Evolutionary conservation across 2,888 invertebrate genomes (phyloP).

Genomic region (Rhimphoctona megacephalus): DNA sequence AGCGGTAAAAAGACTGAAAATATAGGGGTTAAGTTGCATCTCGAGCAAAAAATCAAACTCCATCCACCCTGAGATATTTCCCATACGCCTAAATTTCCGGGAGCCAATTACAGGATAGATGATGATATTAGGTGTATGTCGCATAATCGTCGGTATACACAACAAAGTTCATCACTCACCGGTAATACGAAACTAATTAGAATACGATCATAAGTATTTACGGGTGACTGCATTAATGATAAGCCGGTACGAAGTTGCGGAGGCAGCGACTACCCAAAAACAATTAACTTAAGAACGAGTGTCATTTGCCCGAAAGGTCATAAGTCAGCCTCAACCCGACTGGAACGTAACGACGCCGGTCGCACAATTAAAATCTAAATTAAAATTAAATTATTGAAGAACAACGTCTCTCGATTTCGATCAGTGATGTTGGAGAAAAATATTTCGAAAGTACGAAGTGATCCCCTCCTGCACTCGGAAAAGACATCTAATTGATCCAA

Average conservation of each 20-base stretch:
- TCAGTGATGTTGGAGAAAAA: neutral
- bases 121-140: neutral
- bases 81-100: neutral
- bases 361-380: neutral
- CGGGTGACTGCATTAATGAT: too few relatives aligned
- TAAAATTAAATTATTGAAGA: too few relatives aligned
- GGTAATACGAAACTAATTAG: neutral
- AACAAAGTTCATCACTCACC: neutral
- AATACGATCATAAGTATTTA: neutral
- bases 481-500: too few relatives aligned
- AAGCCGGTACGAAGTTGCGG: too few relatives aligned
- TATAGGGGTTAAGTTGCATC: neutral
- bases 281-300: too few relatives aligned
- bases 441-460: neutral
- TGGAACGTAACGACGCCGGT: neutral
- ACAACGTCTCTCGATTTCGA: neutral
- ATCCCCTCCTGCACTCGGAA: neutral
- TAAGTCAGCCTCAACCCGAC: too few relatives aligned
- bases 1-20: neutral
- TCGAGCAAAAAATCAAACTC: neutral
- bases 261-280: too few relatives aligned
- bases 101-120: neutral
- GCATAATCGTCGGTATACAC: neutral
- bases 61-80: neutral
- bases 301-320: too few relatives aligned